Conservation (phyloP, 2,797 vertebrate species). For the Lemur catta region DNA sequence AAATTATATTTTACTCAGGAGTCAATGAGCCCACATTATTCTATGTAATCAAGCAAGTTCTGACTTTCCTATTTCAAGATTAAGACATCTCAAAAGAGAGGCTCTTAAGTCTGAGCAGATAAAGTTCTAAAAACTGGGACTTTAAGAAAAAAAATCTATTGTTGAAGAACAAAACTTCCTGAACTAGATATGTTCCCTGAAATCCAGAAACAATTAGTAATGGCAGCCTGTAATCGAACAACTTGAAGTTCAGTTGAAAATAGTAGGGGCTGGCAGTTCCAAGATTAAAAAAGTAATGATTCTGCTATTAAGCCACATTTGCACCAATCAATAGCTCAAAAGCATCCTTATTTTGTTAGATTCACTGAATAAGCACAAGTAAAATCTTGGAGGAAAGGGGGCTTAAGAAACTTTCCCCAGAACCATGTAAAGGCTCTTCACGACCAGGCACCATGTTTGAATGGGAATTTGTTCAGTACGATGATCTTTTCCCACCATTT, state of each 20-base stretch:
- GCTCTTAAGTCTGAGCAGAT: not conserved
- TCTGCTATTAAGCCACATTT: slow-evolving; percentile 81
- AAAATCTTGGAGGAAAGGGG: not conserved
- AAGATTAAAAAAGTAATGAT: slow-evolving; percentile 86
- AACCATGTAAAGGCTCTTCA: not conserved
- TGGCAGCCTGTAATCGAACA: slow-evolving; percentile 81
- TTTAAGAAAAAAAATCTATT: slow-evolving; percentile 17
- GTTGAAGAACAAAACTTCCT: slow-evolving; percentile 74
- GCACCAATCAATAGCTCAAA: slow-evolving; percentile 81
- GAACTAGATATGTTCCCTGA: slow-evolving; percentile 72
- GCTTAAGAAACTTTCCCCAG: slow-evolving; percentile 33
- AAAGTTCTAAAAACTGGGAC: slow-evolving; percentile 51
- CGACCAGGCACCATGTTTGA: not conserved
- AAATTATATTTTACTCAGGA: slow-evolving; percentile 61
- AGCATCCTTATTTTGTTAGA: slow-evolving; percentile 80
- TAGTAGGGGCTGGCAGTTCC: slow-evolving; percentile 77
- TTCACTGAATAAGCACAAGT: slow-evolving; percentile 70
- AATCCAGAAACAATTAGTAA: slow-evolving; percentile 84
- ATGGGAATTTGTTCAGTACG: not conserved
- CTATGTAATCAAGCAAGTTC: slow-evolving; percentile 19
- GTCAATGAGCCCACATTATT: slow-evolving; percentile 36
- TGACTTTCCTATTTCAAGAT: slow-evolving; percentile 39
- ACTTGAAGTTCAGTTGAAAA: slow-evolving; percentile 79
- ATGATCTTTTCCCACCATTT: not conserved
- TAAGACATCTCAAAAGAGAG: slow-evolving; percentile 14